Evolutionary conservation across 2,888 invertebrate species (phyloP), one percentile per base, ranked within the genome.

Genomic region (Eurytoma californica): DNA sequence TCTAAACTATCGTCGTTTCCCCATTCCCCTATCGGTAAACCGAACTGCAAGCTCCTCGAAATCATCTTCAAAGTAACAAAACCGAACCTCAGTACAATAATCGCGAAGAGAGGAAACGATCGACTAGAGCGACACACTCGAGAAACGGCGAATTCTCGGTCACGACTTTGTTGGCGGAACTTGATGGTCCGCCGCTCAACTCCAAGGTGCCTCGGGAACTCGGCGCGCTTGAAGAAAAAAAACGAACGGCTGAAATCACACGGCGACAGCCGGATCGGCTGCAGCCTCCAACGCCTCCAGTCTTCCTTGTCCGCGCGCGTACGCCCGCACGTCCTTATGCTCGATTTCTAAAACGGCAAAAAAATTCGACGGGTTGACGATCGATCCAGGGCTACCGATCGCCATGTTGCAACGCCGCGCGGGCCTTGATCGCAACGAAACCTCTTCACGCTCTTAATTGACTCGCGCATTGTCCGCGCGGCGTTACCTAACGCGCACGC

Each of bases 301-400:
- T 68, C 80, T 80, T 68, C 74, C 77, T 80, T 82, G 82, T 79
- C 79, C 72, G 77, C 77, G 82, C 75, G 82, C 80, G 81, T 82
- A 81, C 39, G 47, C 13, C 18, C 30, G 47, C 9, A 9, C 65
- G 88, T 86, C 89, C 88, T 89, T 88, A 88, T 75, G 84, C 85
- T 84, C 84, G 89, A 89, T 89, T 89, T 89, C 89, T 88, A 88
- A 88, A 87, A 83, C 70, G 82, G 82, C 83, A 86, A 87, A 86
- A 86, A 87, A 85, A 82, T 74, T 61, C 28, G 65, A 63, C 80
- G 80, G 83, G 82, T 84, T 84, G 85, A 83, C 85, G 84, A 81
- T 84, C 84, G 85, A 82, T 67, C 83, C 86, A 85, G 85, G 85
- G 85, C 82, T 84, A 82, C 24, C 55, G 76, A 51, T 67, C 65